Evolutionary conservation across 2,113 vertebrate species (phyloP).

Genomic region (Solea solea): DNA sequence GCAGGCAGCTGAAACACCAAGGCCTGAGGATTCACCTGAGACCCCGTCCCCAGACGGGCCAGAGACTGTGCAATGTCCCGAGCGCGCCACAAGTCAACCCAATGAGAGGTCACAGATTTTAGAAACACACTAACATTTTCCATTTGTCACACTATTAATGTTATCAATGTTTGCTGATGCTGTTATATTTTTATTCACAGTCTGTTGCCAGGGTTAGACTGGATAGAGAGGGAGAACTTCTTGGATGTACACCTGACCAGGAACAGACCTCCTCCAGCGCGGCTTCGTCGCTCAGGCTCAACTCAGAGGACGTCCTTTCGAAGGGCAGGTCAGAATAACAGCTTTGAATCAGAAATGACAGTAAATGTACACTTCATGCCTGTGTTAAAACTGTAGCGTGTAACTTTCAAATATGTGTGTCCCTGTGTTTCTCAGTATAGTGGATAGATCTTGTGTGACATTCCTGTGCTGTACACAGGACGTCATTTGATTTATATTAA

Average conservation of each 20-base stretch:
- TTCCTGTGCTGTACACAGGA: too few species aligned
- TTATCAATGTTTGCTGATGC: background rate
- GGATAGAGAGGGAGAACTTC: conserved; percentile 85
- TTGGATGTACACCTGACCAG: conserved; percentile 85
- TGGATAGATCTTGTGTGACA: too few species aligned
- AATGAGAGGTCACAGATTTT: conserved; percentile 74
- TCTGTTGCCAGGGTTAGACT: conserved; percentile 81
- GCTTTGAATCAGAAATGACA: background rate
- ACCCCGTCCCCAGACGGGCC: conserved; percentile 81
- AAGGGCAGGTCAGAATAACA: conserved; percentile 76
- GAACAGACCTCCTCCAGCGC: conserved; percentile 84
- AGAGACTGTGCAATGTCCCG: conserved; percentile 82
- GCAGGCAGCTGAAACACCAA: conserved; percentile 56
- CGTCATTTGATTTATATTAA: too few species aligned
- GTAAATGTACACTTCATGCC: background rate
- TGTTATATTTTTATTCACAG: conserved; percentile 53
- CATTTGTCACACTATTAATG: background rate
- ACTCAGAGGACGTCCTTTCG: conserved; percentile 81
- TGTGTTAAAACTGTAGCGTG: background rate
- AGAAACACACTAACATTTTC: background rate
- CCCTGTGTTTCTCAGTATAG: too few species aligned
- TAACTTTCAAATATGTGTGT: too few species aligned
- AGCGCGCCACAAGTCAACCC: conserved; percentile 73
- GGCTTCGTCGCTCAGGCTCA: conserved; percentile 78
- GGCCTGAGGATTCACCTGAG: conserved; percentile 59